These are phyloP conservation scores for Anthonomus grandis DNA, from an alignment of 1,140 invertebrate species.

Conservation along the genomic window DNA sequence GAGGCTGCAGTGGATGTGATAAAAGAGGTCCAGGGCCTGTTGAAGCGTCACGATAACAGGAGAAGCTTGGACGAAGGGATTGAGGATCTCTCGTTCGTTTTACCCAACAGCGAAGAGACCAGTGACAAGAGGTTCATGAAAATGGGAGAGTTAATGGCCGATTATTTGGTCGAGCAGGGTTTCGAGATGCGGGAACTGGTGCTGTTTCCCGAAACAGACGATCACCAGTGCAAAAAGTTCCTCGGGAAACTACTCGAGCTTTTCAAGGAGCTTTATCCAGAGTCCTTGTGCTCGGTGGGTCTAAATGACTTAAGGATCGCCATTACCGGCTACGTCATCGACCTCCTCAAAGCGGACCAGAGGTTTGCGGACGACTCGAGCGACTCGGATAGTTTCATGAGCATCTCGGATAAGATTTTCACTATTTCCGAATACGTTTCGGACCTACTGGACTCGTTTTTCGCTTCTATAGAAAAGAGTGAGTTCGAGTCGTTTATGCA, in stretches of 20 bases:
- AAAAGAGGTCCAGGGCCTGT: slow-evolving; percentile 13
- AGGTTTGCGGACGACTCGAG: slow-evolving; percentile 16
- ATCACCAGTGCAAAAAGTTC: slow-evolving; percentile 37
- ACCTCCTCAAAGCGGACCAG: slow-evolving; percentile 29
- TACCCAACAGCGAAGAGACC: neutral
- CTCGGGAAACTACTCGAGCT: slow-evolving; percentile 31
- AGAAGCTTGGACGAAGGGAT: slow-evolving; percentile 37
- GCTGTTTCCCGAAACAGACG: slow-evolving; percentile 41
- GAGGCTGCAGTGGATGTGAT: neutral
- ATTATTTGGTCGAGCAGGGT: slow-evolving; percentile 41
- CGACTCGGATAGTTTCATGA: slow-evolving; percentile 19
- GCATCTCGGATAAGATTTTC: slow-evolving; percentile 40
- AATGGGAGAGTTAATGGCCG: slow-evolving; percentile 32
- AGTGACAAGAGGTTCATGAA: too few relatives aligned
- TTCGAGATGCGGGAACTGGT: slow-evolving; percentile 39
- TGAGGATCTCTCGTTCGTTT: slow-evolving; percentile 25
- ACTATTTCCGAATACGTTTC: slow-evolving; percentile 43
- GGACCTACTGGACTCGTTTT: slow-evolving; percentile 43
- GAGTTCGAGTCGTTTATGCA: slow-evolving; percentile 25
- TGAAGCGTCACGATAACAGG: neutral
- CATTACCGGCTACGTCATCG: slow-evolving; percentile 32
- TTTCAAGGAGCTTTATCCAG: slow-evolving; percentile 33
- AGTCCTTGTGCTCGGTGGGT: slow-evolving; percentile 28
- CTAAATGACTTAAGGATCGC: slow-evolving; percentile 37
- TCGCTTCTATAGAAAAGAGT: slow-evolving; percentile 26